These are phyloP conservation scores for Polypedilum vanderplanki DNA, from an alignment of 1,140 invertebrate species.

Conservation along the genomic window DNA sequence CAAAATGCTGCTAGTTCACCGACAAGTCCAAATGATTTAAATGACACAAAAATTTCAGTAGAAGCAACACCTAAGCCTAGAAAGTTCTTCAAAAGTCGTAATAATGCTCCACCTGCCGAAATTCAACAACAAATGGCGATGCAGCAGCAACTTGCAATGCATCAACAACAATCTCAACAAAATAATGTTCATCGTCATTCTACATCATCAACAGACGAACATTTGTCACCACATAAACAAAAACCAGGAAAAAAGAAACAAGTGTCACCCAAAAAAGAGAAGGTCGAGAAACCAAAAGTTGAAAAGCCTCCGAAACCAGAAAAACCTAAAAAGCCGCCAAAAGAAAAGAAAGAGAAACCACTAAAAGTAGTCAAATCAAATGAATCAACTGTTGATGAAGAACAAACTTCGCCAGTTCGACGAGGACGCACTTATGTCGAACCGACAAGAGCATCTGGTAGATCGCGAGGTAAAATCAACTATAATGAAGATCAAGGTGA, in stretches of 20 bases:
- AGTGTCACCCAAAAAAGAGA: conserved; percentile 29
- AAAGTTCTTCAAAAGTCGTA: conserved; percentile 85
- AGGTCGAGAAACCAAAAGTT: neutral
- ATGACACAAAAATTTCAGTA: conserved; percentile 46
- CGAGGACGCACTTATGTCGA: conserved; percentile 47
- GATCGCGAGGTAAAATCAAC: conserved; percentile 45
- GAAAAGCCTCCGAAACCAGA: conserved; percentile 3
- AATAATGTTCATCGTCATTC: conserved; percentile 48
- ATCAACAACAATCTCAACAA: conserved; percentile 39
- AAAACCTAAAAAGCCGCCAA: conserved; percentile 32
- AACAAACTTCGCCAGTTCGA: conserved; percentile 47
- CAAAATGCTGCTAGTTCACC: conserved; percentile 52
- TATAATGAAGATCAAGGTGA: conserved; percentile 39
- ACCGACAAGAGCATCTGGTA: conserved; percentile 48
- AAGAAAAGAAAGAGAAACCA: conserved; percentile 40
- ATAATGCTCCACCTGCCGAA: conserved; percentile 50
- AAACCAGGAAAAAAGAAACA: conserved; percentile 26
- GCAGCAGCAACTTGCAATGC: conserved; percentile 48
- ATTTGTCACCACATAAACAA: conserved; percentile 21
- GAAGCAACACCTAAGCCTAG: conserved; percentile 60
- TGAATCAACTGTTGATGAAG: conserved; percentile 40
- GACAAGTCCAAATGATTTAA: conserved; percentile 48
- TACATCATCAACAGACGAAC: conserved; percentile 44
- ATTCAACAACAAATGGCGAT: conserved; percentile 48
- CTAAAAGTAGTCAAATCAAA: conserved; percentile 45